Percentiles rank a stretch among this genome's conserved stretches.
Evolutionary conservation across 2,888 invertebrate species (phyloP).

Genomic region (Sinelater perroti): DNA sequence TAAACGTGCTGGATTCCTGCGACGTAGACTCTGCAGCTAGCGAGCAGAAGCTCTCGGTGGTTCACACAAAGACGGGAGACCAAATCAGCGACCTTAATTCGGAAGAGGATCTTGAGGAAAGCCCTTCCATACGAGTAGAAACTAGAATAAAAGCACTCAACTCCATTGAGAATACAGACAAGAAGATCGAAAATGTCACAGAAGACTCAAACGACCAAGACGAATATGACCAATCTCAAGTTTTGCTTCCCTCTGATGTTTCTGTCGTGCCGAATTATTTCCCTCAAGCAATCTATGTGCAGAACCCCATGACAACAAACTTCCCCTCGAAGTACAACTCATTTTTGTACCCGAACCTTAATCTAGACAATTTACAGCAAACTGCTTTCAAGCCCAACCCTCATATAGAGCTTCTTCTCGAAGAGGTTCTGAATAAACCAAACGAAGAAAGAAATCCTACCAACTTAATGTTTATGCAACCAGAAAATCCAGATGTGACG

Average conservation of each 20-base stretch:
- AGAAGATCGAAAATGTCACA: neutral
- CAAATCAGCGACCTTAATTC: conserved; percentile 45
- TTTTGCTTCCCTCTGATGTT: neutral
- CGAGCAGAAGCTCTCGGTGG: conserved; percentile 62
- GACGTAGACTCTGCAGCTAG: conserved; percentile 67
- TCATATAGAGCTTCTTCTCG: conserved; percentile 21
- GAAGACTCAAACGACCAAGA: neutral
- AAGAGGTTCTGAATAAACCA: neutral
- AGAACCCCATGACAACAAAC: neutral
- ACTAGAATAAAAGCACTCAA: conserved; percentile 58
- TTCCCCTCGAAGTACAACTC: conserved; percentile 6
- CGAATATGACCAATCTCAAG: neutral
- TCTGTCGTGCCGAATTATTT: conserved; percentile 15
- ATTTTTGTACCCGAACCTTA: conserved; percentile 5
- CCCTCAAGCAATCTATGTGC: conserved; percentile 15
- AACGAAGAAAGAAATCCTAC: neutral
- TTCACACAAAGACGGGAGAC: conserved; percentile 48
- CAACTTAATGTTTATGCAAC: no score
- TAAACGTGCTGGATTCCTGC: conserved; percentile 87
- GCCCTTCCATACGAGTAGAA: conserved; percentile 72
- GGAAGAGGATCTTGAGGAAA: conserved; percentile 63
- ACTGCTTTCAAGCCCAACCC: conserved; percentile 44
- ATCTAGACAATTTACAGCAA: conserved; percentile 32
- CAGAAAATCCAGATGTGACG: no score
- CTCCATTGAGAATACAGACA: conserved; percentile 44